These are phyloP conservation scores for Sebastes variabilis DNA, from an alignment of 2,797 vertebrate genomes.

Conservation along the genomic window DNA sequence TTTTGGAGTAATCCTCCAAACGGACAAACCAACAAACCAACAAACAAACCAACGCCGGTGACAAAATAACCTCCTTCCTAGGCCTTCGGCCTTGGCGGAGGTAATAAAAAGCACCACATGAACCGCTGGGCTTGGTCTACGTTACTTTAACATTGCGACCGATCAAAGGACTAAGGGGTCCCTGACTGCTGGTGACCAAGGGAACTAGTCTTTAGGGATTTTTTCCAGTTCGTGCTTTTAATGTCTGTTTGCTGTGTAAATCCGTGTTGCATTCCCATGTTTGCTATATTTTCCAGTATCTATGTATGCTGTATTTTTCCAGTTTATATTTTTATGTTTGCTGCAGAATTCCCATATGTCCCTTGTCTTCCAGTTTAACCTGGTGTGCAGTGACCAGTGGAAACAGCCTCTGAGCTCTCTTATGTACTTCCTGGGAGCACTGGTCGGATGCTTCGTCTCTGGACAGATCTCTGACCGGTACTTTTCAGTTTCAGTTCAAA, in stretches of 20 bases:
- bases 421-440: constrained; percentile 58
- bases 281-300: background rate
- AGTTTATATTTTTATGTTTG: background rate
- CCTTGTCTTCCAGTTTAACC: constrained; percentile 52
- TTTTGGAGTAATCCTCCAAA: no score
- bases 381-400: constrained; percentile 68
- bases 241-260: background rate
- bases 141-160: no score
- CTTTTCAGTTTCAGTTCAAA: background rate
- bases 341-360: background rate
- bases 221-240: background rate
- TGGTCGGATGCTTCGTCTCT: constrained; percentile 53
- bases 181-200: background rate
- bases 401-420: constrained; percentile 62
- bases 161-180: background rate
- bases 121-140: no score
- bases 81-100: no score
- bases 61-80: no score
- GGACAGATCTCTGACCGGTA: constrained; percentile 69
- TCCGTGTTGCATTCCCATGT: background rate
- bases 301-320: background rate
- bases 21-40: no score
- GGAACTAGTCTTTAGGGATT: background rate
- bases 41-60: no score
- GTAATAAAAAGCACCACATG: no score